Evolutionary conservation across 2,797 vertebrate genomes (phyloP), one percentile per base, ranked within the genome.

Genomic region (Falco cherrug): DNA sequence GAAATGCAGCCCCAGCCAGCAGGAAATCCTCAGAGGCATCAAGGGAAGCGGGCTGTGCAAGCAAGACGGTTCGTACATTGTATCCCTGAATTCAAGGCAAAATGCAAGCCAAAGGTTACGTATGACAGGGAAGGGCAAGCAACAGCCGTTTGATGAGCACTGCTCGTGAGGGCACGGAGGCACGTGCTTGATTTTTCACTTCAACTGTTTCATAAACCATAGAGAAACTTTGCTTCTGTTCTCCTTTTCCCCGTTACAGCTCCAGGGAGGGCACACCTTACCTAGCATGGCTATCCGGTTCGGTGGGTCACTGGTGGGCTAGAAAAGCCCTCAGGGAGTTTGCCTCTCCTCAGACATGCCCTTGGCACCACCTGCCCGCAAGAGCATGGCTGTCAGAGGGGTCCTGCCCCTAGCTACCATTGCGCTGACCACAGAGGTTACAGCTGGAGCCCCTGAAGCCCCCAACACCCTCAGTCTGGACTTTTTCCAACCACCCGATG

Each of bases 1-100:
- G 90, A 92, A 96, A 80, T 9, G 26, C 51, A 84, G 39, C 29
- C 17, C 43, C 45, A 90, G 91, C 93, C 96, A 91, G 78, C 94
- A 96, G 96, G 97, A 97, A 97, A 95, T 97, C 95, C 96, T 95
- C 67, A 57, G 65, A 85, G 41, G 60, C 84, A 63, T 18, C 87
- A 81, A n/a, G 73, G 95, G 95, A 96, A 96, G 84, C 3, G 4
- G 73, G 33, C 69, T 87, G 64, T 13, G 73, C 31, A n/a, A 78
- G 64, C 2, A 3, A 85, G 75, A 84, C 28, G 13, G 64, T 56
- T 86, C 64, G 9, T 77, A 63, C 17, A 5, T 90, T 50, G 28
- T 53, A 48, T 93, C 73, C 70, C 67, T 11, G 15, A 41, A 68
- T 65, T 47, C 57, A 51, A 79, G 50, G 61, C 51, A 85, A 92